phyloP scores from a whole-genome alignment of 2,888 invertebrate genomes.

The Ecliptopera silaceata region DNA sequence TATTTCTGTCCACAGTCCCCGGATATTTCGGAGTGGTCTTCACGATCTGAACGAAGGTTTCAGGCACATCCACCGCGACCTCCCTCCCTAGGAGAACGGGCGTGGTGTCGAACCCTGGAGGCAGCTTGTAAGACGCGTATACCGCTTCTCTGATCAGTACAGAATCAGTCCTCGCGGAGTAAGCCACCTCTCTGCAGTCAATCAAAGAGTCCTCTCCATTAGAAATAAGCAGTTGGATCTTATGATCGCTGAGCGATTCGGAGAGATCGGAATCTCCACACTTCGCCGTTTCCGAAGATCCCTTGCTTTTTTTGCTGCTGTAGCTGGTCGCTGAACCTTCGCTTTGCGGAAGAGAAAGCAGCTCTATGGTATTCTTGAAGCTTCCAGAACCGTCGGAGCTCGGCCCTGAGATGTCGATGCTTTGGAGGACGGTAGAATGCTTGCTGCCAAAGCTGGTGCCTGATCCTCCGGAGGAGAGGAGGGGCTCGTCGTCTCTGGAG shows the following conservation, averaged over 20 bases:
- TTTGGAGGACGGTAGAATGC: constrained; percentile 70
- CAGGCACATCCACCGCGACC: constrained; percentile 94
- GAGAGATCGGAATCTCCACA: constrained; percentile 72
- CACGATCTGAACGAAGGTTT: constrained; percentile 92
- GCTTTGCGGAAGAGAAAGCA: constrained; percentile 72
- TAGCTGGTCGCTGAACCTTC: constrained; percentile 70
- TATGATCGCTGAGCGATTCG: constrained; percentile 70
- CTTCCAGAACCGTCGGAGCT: constrained; percentile 71
- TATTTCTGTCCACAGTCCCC: constrained; percentile 81
- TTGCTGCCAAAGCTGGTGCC: constrained; percentile 76
- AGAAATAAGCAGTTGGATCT: constrained; percentile 73
- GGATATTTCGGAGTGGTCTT: constrained; percentile 89
- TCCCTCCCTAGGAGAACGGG: constrained; percentile 81
- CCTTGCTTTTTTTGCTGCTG: constrained; percentile 74
- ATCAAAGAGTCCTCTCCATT: constrained; percentile 75
- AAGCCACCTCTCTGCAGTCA: constrained; percentile 75
- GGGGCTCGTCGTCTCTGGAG: constrained; percentile 78
- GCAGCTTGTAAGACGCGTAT: constrained; percentile 75
- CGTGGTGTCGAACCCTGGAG: constrained; percentile 76
- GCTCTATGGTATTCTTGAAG: constrained; percentile 71
- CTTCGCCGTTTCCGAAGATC: constrained; percentile 73
- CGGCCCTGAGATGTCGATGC: constrained; percentile 64
- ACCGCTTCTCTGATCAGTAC: constrained; percentile 76
- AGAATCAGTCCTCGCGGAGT: constrained; percentile 78
- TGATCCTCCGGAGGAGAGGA: constrained; percentile 71